Evolutionary conservation across 2,888 invertebrate genomes (phyloP).

Genomic region (Eristalis arbustorum): DNA sequence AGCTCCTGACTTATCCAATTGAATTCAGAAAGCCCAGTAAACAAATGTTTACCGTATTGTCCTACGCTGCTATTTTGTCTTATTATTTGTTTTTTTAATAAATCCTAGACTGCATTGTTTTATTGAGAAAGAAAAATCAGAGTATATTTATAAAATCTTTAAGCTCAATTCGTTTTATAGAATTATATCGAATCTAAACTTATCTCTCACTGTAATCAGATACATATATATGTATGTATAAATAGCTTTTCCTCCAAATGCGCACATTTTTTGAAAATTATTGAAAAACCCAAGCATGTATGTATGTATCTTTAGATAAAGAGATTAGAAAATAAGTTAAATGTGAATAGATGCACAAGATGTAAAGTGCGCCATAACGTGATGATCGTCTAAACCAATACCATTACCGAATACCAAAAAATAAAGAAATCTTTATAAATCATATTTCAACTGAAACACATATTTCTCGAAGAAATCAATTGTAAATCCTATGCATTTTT

Average conservation of each 20-base stretch:
- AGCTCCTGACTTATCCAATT: not conserved
- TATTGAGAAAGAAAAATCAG: not conserved
- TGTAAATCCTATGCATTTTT: slow-evolving; percentile 31
- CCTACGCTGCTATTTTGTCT: not conserved
- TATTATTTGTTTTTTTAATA: not conserved
- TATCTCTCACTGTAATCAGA: not conserved
- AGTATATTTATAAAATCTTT: not conserved
- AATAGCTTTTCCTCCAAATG: slow-evolving; percentile 31
- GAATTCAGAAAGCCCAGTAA: not conserved
- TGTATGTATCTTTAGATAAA: slow-evolving; percentile 4
- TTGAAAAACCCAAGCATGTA: not conserved
- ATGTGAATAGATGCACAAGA: slow-evolving; percentile 2
- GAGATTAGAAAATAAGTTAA: not conserved
- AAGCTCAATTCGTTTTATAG: not conserved
- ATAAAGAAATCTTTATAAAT: slow-evolving; percentile 46
- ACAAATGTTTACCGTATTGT: too few relatives aligned
- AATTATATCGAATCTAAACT: not conserved
- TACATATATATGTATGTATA: slow-evolving; percentile 7
- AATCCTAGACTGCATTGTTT: not conserved
- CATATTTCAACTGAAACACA: slow-evolving; percentile 26
- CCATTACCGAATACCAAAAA: slow-evolving; percentile 66
- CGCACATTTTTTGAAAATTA: slow-evolving; percentile 56
- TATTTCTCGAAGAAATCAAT: slow-evolving; percentile 31
- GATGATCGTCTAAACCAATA: slow-evolving; percentile 49
- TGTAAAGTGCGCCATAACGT: not conserved